phyloP scores from a whole-genome alignment of 2,888 invertebrate genomes.

The Plagodis dolabraria region DNA sequence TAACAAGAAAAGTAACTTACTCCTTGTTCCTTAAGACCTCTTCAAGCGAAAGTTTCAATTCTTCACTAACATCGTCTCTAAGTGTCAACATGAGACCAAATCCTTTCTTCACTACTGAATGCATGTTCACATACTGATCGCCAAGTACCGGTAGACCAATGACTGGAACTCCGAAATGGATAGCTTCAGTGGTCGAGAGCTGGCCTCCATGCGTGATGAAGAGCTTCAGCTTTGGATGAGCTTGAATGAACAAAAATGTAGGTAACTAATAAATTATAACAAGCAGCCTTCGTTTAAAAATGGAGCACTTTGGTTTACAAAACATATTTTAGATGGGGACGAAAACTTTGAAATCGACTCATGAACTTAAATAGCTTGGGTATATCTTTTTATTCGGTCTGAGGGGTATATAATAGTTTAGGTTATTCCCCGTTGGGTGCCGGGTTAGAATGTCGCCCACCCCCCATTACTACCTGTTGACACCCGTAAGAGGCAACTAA shows the following conservation, averaged over 20 bases:
- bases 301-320: too few species aligned
- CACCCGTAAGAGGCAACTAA: too few species aligned
- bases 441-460: too few species aligned
- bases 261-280: background rate
- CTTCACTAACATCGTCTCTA: slow-evolving; percentile 49
- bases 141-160: slow-evolving; percentile 64
- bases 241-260: background rate
- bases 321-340: too few species aligned
- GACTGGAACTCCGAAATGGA: slow-evolving; percentile 68
- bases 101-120: slow-evolving; percentile 54
- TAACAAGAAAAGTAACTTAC: slow-evolving; percentile 39
- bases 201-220: slow-evolving; percentile 73
- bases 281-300: too few species aligned
- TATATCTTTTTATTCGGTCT: too few species aligned
- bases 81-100: slow-evolving; percentile 55
- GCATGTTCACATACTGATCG: slow-evolving; percentile 67
- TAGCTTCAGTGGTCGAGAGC: slow-evolving; percentile 65
- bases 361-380: too few species aligned
- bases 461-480: too few species aligned
- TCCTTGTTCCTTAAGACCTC: slow-evolving; percentile 50
- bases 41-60: slow-evolving; percentile 50
- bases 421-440: too few species aligned
- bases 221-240: slow-evolving; percentile 40
- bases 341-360: too few species aligned
- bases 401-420: too few species aligned